Conservation (phyloP, 2,113 vertebrate species). For the Thryonomys swinderianus region DNA sequence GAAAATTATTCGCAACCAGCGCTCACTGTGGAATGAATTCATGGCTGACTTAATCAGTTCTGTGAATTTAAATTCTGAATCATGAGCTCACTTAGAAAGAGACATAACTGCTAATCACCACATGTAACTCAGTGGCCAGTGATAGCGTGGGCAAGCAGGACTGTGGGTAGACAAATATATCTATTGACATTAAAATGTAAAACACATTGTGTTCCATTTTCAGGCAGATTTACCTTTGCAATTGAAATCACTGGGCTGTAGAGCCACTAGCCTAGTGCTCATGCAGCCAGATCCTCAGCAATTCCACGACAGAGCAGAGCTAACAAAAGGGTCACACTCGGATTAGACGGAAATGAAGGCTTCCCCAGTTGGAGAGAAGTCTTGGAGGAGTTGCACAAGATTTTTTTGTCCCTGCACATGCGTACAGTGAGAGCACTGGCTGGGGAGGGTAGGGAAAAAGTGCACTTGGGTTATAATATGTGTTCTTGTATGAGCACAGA, state of each 20-base stretch:
- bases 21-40: slow-evolving; percentile 56
- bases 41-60: slow-evolving; percentile 62
- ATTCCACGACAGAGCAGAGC: not conserved
- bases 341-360: not conserved
- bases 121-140: slow-evolving; percentile 48
- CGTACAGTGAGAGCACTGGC: not conserved
- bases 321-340: not conserved
- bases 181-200: slow-evolving; percentile 43
- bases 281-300: not conserved
- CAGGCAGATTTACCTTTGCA: slow-evolving; percentile 22
- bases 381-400: not conserved
- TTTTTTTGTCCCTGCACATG: not conserved
- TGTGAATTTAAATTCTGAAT: slow-evolving; percentile 72
- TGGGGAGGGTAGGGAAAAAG: not conserved
- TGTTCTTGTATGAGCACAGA: slow-evolving; percentile 29
- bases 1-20: slow-evolving; percentile 41
- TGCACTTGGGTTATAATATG: not conserved
- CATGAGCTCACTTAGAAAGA: slow-evolving; percentile 62
- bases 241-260: not conserved
- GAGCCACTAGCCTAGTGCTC: not conserved
- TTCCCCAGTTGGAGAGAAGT: not conserved
- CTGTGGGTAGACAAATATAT: slow-evolving; percentile 11
- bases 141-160: not conserved
- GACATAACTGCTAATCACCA: slow-evolving; percentile 52
- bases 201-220: slow-evolving; percentile 49